phyloP scores from a whole-genome alignment of 1,140 invertebrate species.

The Acyrthosiphon pisum region DNA sequence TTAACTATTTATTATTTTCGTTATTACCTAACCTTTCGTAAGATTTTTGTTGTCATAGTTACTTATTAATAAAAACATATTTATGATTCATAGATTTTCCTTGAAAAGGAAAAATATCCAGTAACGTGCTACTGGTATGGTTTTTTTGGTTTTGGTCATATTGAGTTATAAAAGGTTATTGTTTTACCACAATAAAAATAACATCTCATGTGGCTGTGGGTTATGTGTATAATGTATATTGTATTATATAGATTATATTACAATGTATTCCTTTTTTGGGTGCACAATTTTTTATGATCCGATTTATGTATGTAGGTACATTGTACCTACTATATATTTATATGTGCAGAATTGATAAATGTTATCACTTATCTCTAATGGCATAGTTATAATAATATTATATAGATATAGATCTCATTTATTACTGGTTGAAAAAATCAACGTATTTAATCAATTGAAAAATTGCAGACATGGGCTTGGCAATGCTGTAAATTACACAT shows the following conservation, averaged over 20 bases:
- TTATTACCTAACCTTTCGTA: too few species aligned
- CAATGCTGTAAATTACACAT: background rate
- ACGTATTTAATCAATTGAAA: background rate
- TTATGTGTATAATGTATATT: background rate
- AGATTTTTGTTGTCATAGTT: too few species aligned
- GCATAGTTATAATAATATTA: background rate
- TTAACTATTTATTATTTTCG: too few species aligned
- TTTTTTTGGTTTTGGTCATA: too few species aligned
- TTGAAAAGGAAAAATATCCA: too few species aligned
- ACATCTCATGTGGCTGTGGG: background rate
- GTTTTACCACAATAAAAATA: background rate
- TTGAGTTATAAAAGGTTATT: too few species aligned
- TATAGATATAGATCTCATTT: background rate
- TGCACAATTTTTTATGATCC: background rate
- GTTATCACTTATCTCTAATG: background rate
- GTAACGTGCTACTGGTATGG: too few species aligned
- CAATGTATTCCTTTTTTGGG: background rate
- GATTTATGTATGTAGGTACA: background rate
- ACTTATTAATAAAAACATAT: too few species aligned
- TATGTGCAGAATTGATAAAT: background rate
- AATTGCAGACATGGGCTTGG: background rate
- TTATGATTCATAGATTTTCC: too few species aligned
- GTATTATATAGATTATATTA: too few species aligned
- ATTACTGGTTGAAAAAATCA: background rate
- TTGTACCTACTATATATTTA: background rate